Conservation (phyloP, 2,113 vertebrate genomes). For the Brachypteracias leptosomus region DNA sequence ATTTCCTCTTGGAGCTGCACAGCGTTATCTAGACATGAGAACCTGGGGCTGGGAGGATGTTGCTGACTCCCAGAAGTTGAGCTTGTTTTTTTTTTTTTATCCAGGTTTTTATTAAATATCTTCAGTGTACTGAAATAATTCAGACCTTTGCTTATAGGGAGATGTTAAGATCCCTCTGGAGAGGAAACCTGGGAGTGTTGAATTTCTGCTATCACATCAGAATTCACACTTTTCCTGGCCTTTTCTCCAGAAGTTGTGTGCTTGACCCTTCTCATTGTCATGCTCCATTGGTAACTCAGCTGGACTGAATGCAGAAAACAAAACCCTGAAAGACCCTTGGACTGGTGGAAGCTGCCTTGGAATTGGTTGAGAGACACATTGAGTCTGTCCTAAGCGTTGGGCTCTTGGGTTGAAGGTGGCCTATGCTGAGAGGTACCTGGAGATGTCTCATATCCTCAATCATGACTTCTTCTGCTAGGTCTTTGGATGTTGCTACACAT, state of each 20-base stretch:
- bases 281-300: not conserved
- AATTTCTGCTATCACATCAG: not conserved
- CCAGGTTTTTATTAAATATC: constrained; percentile 45
- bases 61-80: not conserved
- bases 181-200: not conserved
- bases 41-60: not conserved
- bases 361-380: not conserved
- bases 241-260: not conserved
- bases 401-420: not conserved
- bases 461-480: fast-evolving
- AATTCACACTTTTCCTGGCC: not conserved
- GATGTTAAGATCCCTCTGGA: not conserved
- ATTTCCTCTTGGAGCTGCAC: constrained; percentile 57
- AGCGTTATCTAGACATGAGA: not conserved
- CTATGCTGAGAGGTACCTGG: not conserved
- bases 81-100: not conserved
- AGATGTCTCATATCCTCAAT: not conserved
- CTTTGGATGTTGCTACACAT: not conserved
- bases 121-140: not conserved
- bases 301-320: not conserved
- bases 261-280: not conserved
- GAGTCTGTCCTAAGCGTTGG: not conserved
- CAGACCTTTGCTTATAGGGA: not conserved
- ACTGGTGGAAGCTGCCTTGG: not conserved
- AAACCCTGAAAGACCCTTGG: not conserved